Conservation (phyloP, 2,113 vertebrate genomes). For the Alouatta palliata region DNA sequence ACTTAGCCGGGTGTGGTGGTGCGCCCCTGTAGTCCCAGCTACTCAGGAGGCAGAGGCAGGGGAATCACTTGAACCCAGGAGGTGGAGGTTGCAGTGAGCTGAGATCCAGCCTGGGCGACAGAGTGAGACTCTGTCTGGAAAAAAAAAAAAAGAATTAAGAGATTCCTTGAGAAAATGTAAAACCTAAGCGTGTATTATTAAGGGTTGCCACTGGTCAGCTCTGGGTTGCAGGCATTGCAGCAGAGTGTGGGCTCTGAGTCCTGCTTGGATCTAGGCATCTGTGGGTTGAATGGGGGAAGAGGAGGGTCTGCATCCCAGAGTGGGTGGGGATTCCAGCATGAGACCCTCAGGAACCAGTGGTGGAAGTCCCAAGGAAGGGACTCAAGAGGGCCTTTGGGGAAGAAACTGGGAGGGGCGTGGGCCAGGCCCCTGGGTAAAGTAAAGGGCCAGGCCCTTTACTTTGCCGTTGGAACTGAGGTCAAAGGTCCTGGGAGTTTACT, state of each 20-base stretch:
- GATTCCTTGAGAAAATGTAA: not conserved
- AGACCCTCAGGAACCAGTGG: not conserved
- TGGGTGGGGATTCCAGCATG: not conserved
- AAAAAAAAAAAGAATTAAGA: not conserved
- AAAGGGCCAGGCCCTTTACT: too few species aligned
- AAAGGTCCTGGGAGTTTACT: not conserved
- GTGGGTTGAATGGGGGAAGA: not conserved
- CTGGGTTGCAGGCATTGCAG: not conserved
- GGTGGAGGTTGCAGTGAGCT: too few species aligned
- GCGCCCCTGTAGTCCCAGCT: too few species aligned
- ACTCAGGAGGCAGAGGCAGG: too few species aligned
- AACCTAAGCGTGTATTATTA: not conserved
- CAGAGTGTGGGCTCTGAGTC: not conserved
- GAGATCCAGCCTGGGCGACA: too few species aligned
- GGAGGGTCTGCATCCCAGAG: not conserved
- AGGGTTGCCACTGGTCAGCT: not conserved
- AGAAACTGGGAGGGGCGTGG: not conserved
- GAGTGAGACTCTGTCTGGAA: too few species aligned
- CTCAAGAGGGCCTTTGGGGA: not conserved
- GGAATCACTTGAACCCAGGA: too few species aligned
- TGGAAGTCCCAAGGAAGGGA: not conserved
- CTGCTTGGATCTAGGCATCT: not conserved
- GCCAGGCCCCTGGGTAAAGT: rapidly evolving
- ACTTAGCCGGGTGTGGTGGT: too few species aligned
- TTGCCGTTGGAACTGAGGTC: not conserved